Base-by-base conservation (phyloP, 2,113 vertebrate species). In the Leptodactylus fuscus region DNA sequence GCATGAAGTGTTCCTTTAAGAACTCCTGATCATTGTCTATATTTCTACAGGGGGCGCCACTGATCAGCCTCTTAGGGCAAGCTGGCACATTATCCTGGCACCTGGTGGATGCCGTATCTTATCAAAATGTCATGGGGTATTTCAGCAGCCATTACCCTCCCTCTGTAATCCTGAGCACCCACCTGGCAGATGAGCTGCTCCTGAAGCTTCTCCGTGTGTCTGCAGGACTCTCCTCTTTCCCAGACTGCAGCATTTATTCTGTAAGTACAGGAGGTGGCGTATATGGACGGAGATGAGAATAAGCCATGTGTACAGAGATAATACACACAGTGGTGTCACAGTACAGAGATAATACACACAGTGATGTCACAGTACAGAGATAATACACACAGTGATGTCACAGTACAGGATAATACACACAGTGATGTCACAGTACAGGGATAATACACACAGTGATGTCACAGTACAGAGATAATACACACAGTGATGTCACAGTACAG, bases 51-150 rank as follows among this genome's bases (percentile, higher is more conserved):
- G 96, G 98, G 27, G 96, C 96, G 0, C 95, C 97, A 48, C 91
- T 98, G 22, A 91, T 97, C 78, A 95, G 89, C 88, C 96, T 99
- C 2, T 92, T 99, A 82, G 96, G 96, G 69, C 97, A 99, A 90
- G 96, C 95, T 60, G 94, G 93, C 81, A 96, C 96, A 48, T 93
- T 99, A 53, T 96, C 98, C 0, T 99, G 98, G 97, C 94, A 99
- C 70, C 94, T 97, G 2, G 93, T 99, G 90, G 96, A 96, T 89
- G 90, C 93, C 58, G 91, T 94, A 0, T 96, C 98, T 0, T 99
- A 98, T 29, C 94, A 97, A 83, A 95, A 95, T 75, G 93, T 98
- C 88, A 91, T 97, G 74, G 89, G 89, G 87, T 99, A 99, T 82
- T 96, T 98, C 69, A 95, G 91, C 90, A 98, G 93, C 86, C 97